phyloP scores from a whole-genome alignment of 53 echinoderm and acorn worm species.

The Arbacia lixula region DNA sequence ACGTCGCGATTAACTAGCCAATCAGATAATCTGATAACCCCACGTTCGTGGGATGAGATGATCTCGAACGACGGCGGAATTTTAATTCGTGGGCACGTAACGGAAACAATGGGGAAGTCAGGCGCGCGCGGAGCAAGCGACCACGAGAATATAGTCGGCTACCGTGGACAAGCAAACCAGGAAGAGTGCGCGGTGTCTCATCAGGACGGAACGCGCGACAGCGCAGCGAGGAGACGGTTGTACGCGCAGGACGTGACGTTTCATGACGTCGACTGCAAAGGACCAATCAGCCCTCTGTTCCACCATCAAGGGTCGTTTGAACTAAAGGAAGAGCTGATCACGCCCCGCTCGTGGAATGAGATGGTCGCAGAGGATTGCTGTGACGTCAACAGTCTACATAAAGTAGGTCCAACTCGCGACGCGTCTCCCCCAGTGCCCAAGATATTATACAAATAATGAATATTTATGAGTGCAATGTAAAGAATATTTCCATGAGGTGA shows the following conservation, averaged over 20 bases:
- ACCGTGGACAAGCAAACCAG: too few species aligned
- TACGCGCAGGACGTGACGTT: constrained; percentile 5
- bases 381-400: too few species aligned
- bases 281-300: neutral
- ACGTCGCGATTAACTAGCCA: neutral
- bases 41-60: constrained; percentile 26
- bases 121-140: too few species aligned
- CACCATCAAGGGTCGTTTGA: constrained; percentile 8
- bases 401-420: too few species aligned
- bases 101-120: too few species aligned
- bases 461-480: too few species aligned
- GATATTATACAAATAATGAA: too few species aligned
- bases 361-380: constrained; percentile 26
- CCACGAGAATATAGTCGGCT: too few species aligned
- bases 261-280: neutral
- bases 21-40: constrained; percentile 17
- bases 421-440: too few species aligned
- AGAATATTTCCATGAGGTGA: too few species aligned
- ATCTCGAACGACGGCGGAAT: constrained; percentile 8
- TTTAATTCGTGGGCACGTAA: too few species aligned
- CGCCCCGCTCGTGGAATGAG: constrained; percentile 31
- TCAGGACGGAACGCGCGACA: neutral
- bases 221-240: neutral
- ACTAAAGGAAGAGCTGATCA: constrained; percentile 6
- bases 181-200: too few species aligned